A percentile compares a stretch with the other conserved stretches of the same genome.
Evolutionary conservation across 2,888 invertebrate species (phyloP).

Genomic region (Euplagia quadripunctaria): DNA sequence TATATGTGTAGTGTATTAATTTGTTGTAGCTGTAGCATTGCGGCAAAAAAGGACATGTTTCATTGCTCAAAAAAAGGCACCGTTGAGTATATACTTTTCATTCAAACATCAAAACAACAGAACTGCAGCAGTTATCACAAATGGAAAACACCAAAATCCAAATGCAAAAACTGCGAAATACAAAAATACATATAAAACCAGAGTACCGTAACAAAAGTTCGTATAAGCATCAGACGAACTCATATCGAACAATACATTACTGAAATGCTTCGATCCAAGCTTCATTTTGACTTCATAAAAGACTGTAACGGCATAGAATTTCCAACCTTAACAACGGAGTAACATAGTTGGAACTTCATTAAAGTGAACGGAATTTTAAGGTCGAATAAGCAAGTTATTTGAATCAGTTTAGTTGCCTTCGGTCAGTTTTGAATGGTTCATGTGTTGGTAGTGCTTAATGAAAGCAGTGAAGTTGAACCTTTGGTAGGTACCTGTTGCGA

Average conservation of each 20-base stretch:
- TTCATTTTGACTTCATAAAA: slow-evolving; percentile 31
- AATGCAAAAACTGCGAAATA: slow-evolving; percentile 38
- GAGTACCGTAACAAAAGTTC: slow-evolving; percentile 43
- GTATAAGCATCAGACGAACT: slow-evolving; percentile 46
- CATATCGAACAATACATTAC: slow-evolving; percentile 58
- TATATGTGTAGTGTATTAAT: too few species aligned
- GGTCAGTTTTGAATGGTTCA: slow-evolving; percentile 60
- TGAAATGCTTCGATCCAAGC: slow-evolving; percentile 31
- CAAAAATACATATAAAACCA: slow-evolving; percentile 34
- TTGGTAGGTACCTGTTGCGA: slow-evolving; percentile 48
- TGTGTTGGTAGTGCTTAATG: slow-evolving; percentile 52
- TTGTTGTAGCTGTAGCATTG: too few species aligned
- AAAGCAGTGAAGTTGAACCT: slow-evolving; percentile 44
- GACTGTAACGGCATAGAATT: neutral
- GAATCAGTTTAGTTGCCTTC: slow-evolving; percentile 40
- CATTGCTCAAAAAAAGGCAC: too few species aligned
- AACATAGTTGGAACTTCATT: slow-evolving; percentile 19
- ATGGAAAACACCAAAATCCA: slow-evolving; percentile 21
- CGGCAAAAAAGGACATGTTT: too few species aligned
- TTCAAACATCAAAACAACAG: slow-evolving; percentile 1
- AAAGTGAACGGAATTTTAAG: slow-evolving; percentile 27
- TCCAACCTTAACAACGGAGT: neutral
- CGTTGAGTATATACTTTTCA: neutral
- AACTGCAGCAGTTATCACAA: slow-evolving; percentile 30
- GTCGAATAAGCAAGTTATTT: slow-evolving; percentile 40